Evolutionary conservation across 2,797 vertebrate species (phyloP).

Genomic region (Tauraco hartlaubi): DNA sequence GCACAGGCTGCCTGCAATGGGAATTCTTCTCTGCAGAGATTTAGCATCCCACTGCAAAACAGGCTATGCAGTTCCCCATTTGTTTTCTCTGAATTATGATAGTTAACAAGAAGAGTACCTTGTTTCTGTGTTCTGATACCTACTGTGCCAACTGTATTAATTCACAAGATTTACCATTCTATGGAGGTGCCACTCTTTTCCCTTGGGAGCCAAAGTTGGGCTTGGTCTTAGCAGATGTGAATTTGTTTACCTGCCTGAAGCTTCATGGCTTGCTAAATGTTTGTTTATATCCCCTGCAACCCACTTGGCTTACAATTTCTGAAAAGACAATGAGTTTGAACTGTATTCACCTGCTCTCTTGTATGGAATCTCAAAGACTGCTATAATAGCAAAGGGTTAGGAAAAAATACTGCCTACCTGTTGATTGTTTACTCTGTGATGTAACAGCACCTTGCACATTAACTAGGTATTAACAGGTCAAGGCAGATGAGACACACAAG

Average conservation of each 20-base stretch:
- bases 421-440: neutral
- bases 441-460: neutral
- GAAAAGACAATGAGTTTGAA: neutral
- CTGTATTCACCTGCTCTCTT: neutral
- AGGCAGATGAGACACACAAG: neutral
- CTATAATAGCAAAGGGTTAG: neutral
- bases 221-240: constrained; percentile 39
- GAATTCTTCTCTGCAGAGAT: constrained; percentile 53
- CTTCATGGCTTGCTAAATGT: constrained; percentile 8
- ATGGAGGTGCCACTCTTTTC: neutral
- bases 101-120: constrained; percentile 33
- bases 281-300: constrained; percentile 13
- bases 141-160: constrained; percentile 10
- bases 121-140: constrained; percentile 8
- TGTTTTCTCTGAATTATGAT: constrained; percentile 48
- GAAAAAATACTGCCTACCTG: neutral
- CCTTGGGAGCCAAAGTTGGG: neutral
- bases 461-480: neutral
- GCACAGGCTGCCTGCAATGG: constrained; percentile 29
- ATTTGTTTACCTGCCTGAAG: constrained; percentile 56
- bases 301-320: neutral
- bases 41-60: constrained; percentile 39
- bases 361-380: neutral
- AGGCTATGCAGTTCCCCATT: neutral
- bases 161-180: constrained; percentile 1